Evolutionary conservation across 1,140 invertebrate genomes (phyloP).

Genomic region (Drosophila melanica): DNA sequence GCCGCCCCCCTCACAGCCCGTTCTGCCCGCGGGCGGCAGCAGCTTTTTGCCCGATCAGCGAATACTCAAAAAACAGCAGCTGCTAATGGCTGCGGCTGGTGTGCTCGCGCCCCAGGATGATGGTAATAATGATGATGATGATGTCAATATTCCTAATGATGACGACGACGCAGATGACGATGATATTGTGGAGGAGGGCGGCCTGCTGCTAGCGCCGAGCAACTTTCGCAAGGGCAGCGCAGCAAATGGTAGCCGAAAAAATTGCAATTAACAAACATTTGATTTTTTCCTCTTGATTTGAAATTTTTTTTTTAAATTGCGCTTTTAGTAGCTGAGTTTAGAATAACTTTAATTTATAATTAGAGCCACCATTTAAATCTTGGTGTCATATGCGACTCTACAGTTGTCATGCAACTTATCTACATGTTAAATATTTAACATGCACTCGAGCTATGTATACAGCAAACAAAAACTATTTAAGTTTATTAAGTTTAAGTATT

Average conservation of each 20-base stretch:
- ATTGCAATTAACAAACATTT: not conserved
- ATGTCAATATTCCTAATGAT: not conserved
- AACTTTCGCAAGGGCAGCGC: conserved; percentile 37
- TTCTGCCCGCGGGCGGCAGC: conserved; percentile 57
- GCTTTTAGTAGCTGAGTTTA: too few relatives aligned
- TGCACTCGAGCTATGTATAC: not conserved
- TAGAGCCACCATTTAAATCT: too few relatives aligned
- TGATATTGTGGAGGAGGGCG: conserved; percentile 14
- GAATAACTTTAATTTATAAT: too few relatives aligned
- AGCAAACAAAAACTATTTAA: too few relatives aligned
- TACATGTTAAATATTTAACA: not conserved
- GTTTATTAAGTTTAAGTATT: too few relatives aligned
- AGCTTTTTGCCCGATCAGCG: conserved; percentile 78
- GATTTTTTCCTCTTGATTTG: too few relatives aligned
- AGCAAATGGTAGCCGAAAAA: conserved; percentile 65
- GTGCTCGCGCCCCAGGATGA: conserved; percentile 47
- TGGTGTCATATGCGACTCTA: not conserved
- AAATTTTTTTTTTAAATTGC: conserved; percentile 1
- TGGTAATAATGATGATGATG: conserved; percentile 14
- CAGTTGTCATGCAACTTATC: not conserved
- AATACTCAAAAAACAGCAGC: conserved; percentile 76
- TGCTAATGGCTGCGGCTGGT: conserved; percentile 73
- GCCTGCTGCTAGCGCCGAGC: conserved; percentile 22
- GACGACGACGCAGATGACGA: conserved; percentile 7
- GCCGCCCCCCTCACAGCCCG: conserved; percentile 56